A percentile compares a stretch with the other conserved stretches of the same genome.
Conservation (phyloP, 2,888 invertebrate species). For the Mechanitis messenoides region DNA sequence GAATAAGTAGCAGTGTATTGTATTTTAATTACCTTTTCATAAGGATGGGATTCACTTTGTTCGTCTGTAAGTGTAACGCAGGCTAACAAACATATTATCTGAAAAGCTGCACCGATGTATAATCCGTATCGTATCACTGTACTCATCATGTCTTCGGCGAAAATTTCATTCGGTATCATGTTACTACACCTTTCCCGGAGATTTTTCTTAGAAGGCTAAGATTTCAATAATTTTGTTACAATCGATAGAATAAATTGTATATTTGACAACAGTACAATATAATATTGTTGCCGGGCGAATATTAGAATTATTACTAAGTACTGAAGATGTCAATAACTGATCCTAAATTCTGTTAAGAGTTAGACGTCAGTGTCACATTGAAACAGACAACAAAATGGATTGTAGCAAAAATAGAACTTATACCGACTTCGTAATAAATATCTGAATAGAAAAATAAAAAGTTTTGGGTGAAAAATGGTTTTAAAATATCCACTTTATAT, state of each 20-base stretch:
- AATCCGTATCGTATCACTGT: conserved; percentile 86
- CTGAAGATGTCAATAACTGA: background rate
- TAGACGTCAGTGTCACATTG: conserved; percentile 3
- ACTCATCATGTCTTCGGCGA: conserved; percentile 82
- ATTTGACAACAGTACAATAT: no score
- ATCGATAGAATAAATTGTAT: background rate
- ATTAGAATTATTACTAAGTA: background rate
- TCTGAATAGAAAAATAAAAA: no score
- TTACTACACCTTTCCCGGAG: conserved; percentile 4
- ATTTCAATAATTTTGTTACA: background rate
- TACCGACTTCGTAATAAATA: no score
- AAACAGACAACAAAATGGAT: background rate
- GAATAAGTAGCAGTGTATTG: background rate
- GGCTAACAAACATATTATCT: conserved; percentile 87
- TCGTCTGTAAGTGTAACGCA: conserved; percentile 86
- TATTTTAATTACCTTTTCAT: conserved; percentile 64
- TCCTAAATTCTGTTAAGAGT: background rate
- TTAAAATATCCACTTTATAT: no score
- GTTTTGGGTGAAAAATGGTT: no score
- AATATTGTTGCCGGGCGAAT: no score
- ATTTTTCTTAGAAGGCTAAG: background rate
- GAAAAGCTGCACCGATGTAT: conserved; percentile 91
- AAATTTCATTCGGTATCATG: conserved; percentile 74
- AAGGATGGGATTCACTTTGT: conserved; percentile 68
- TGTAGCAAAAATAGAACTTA: no score